Conservation (phyloP, 2,113 vertebrate species). For the Chloroceryle aenea region DNA sequence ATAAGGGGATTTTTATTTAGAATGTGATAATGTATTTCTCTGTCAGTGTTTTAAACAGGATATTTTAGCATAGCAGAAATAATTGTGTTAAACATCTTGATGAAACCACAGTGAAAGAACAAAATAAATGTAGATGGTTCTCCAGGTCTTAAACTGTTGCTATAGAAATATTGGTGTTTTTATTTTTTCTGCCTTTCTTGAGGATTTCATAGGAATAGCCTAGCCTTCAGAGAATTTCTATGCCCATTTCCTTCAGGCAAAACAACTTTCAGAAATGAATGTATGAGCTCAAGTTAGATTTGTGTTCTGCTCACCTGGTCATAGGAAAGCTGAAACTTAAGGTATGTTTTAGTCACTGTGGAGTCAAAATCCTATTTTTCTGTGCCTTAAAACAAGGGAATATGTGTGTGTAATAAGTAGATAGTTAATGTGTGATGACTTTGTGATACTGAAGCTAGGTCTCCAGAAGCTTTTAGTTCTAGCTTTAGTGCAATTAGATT, state of each 20-base stretch:
- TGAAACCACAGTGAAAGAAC: background rate
- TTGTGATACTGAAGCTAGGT: background rate
- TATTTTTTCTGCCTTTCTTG: background rate
- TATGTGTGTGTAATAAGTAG: background rate
- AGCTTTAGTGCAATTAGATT: background rate
- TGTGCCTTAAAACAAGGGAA: background rate
- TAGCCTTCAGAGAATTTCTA: background rate
- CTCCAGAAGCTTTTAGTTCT: background rate
- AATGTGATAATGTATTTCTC: background rate
- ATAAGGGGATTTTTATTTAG: background rate
- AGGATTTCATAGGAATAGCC: background rate
- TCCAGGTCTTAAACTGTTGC: background rate
- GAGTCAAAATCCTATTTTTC: background rate
- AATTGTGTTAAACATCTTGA: background rate
- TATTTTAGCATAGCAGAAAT: background rate
- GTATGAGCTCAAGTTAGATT: background rate
- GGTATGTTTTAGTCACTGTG: background rate
- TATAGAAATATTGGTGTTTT: background rate
- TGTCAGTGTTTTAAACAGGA: background rate
- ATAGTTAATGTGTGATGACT: background rate
- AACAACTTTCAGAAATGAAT: background rate
- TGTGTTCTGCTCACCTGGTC: background rate
- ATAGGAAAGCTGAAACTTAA: rapidly evolving
- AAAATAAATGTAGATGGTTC: background rate
- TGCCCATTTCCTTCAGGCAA: background rate